These are phyloP conservation scores for Clarias fuscus DNA, from an alignment of 2,797 vertebrate species.

Conservation along the genomic window DNA sequence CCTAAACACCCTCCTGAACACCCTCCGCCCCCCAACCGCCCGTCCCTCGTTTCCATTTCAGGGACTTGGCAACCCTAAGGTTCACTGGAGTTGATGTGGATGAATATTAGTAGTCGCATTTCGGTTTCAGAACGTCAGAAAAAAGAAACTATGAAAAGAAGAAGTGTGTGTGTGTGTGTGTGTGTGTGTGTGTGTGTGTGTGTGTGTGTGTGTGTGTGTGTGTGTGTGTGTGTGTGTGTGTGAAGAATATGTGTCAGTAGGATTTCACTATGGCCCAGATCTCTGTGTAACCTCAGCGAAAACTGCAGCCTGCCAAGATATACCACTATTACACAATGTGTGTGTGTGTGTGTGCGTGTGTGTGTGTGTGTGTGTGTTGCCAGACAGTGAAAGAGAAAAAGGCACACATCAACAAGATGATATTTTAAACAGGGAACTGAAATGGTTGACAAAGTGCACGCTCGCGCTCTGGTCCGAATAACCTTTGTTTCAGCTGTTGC, in stretches of 20 bases:
- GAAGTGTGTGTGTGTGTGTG: slow-evolving; percentile 13
- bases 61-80: neutral
- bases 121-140: neutral
- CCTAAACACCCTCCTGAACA: too few species aligned
- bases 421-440: slow-evolving; percentile 9
- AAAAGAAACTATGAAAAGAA: neutral
- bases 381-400: neutral
- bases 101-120: neutral
- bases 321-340: neutral
- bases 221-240: neutral
- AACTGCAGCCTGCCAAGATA: slow-evolving; percentile 22
- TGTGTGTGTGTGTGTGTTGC: neutral
- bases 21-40: too few species aligned
- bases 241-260: slow-evolving; percentile 68
- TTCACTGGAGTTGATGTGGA: neutral
- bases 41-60: too few species aligned
- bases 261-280: slow-evolving; percentile 55
- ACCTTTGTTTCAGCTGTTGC: neutral
- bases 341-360: slow-evolving; percentile 14
- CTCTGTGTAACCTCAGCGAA: slow-evolving; percentile 37
- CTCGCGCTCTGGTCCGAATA: neutral
- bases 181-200: slow-evolving; percentile 23
- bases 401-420: neutral
- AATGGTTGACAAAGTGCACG: neutral
- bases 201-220: slow-evolving; percentile 7